Base-by-base conservation (phyloP, 2,113 vertebrate species). In the Tyto alba region DNA sequence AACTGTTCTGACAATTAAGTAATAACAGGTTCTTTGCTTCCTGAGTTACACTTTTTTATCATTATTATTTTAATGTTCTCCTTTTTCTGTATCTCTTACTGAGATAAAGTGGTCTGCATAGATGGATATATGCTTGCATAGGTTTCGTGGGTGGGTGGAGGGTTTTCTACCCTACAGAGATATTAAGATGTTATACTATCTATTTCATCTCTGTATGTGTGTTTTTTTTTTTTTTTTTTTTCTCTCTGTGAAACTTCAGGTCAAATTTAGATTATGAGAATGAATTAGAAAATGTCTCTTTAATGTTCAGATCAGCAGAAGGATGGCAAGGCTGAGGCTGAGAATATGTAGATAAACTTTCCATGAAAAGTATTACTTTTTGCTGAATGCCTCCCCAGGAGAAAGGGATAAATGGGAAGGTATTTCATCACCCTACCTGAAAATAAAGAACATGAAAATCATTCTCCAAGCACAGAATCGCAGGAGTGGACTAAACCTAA, bases 1-100 rank as follows among this genome's bases (percentile, higher is more conserved):
- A 88, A 79, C 88, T 93, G 68, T 16, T 84, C 84, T 90, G 86
- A 50, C 74, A 75, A 73, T 96, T 91, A 67, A 94, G 79, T 77
- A 88, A 78, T 25, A 88, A 53, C 91, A 93, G 72, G 72, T 80
- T 48, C 53, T 94, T 60, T 81, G 75, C 88, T 94, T 89, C 76
- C 93, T 48, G 40, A 81, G 41, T 74, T 71, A 48, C 30, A 36
- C 38, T 23, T 47, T 72, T 90, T 85, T 89, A 71, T 88, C 85
- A 27, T 32, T 47, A 34, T 41, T 85, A 48, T 86, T 95, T 89
- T 34, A 59, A 48, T 45, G 75, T 72, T 88, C 34, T 88, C 34
- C 38, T 75, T 36, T 18, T 59, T 47, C 47, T 13, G 3, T 86
- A 68, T 92, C 84, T 80, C n/a, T 50, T 69, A 30, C 53, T 1